phyloP scores from a whole-genome alignment of 1,140 invertebrate species.

The Aporrectodea caliginosa region DNA sequence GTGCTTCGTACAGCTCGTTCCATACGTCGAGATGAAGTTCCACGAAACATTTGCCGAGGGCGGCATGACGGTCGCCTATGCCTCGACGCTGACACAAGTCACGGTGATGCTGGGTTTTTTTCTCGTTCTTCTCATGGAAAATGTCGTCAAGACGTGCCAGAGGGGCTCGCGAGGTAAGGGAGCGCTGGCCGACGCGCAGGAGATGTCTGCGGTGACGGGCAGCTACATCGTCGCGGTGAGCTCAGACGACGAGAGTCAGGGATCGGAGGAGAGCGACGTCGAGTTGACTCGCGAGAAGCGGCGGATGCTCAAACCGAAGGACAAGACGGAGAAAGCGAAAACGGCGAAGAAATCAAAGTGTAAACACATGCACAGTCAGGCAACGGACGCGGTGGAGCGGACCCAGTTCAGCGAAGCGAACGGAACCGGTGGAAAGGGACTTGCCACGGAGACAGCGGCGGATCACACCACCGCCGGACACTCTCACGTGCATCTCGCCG shows the following conservation, averaged over 20 bases:
- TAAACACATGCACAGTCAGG: neutral
- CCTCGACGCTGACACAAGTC: conserved; percentile 42
- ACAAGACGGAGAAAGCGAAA: neutral
- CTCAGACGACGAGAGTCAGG: neutral
- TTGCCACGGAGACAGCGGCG: neutral
- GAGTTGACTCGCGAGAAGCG: neutral
- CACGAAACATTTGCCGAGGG: conserved; percentile 13
- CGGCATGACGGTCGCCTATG: conserved; percentile 12
- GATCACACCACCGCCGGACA: conserved; percentile 29
- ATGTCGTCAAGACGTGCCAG: conserved; percentile 28
- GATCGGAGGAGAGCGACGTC: neutral
- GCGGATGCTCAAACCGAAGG: neutral
- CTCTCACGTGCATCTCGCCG: conserved; percentile 36
- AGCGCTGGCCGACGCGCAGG: neutral
- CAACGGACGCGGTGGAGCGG: neutral
- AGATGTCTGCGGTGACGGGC: neutral
- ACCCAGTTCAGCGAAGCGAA: neutral
- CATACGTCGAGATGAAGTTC: conserved; percentile 49
- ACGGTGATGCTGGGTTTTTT: conserved; percentile 46
- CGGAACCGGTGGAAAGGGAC: neutral
- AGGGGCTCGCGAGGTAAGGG: neutral
- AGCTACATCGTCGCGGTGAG: neutral
- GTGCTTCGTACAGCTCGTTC: conserved; percentile 61
- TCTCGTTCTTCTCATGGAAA: conserved; percentile 42
- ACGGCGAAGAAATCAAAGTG: neutral